These are phyloP conservation scores for Hemitrygon akajei DNA, from an alignment of 2,797 vertebrate genomes.

Conservation along the genomic window DNA sequence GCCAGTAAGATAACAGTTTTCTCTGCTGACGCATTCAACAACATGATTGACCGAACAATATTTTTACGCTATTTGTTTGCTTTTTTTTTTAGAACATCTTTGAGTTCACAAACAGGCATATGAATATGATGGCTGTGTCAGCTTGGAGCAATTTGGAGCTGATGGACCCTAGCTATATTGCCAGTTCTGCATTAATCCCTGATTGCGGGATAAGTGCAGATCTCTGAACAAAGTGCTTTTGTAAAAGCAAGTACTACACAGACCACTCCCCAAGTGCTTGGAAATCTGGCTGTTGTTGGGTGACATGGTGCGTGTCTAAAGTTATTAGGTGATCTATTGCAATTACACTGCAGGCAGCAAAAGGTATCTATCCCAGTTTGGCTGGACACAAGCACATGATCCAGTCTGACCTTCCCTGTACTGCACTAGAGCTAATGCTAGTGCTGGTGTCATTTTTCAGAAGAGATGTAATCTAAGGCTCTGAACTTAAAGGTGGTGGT, in stretches of 20 bases:
- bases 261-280: background rate
- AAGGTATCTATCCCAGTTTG: no score
- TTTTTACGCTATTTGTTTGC: background rate
- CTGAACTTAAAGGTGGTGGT: background rate
- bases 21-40: conserved; percentile 13
- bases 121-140: background rate
- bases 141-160: background rate
- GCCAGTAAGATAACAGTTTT: background rate
- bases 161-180: background rate
- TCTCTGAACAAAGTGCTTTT: background rate
- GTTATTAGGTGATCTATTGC: background rate
- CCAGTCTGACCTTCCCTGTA: background rate
- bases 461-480: background rate
- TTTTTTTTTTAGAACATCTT: background rate
- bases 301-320: background rate
- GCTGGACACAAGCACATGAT: background rate
- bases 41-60: background rate
- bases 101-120: conserved; percentile 2
- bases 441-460: background rate
- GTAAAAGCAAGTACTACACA: background rate
- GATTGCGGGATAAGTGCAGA: background rate
- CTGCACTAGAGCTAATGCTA: background rate
- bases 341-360: background rate
- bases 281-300: background rate
- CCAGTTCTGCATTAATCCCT: background rate